Conservation (phyloP, 2,113 vertebrate species). For the Falcunculus frontatus region DNA sequence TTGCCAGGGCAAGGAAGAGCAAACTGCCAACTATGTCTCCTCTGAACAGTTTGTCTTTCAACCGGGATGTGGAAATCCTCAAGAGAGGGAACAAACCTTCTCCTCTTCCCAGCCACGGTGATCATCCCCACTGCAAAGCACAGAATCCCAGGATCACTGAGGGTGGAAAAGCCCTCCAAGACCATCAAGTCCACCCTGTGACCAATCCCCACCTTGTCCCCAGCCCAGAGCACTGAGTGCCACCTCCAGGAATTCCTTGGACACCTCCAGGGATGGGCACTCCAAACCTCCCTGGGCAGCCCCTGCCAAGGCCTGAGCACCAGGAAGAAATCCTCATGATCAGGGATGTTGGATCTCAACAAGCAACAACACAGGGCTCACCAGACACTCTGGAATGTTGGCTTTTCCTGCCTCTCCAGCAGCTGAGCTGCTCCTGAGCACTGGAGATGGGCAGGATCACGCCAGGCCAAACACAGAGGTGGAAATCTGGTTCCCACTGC, state of each 20-base stretch:
- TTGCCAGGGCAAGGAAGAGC: slow-evolving; percentile 65
- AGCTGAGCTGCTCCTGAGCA: not conserved
- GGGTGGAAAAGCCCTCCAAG: not conserved
- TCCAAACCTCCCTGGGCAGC: not conserved
- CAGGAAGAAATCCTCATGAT: not conserved
- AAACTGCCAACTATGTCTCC: slow-evolving; percentile 58
- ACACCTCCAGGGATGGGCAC: not conserved
- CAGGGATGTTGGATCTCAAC: not conserved
- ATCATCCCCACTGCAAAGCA: not conserved
- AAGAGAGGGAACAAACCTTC: not conserved
- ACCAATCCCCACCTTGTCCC: not conserved
- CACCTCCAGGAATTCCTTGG: not conserved
- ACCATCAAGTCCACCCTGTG: fast-evolving
- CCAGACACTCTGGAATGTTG: fast-evolving
- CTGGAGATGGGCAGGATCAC: not conserved
- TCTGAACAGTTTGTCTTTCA: not conserved
- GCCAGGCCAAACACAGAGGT: not conserved
- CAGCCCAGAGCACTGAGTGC: not conserved
- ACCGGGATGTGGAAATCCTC: not conserved
- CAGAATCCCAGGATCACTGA: not conserved
- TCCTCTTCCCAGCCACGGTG: not conserved
- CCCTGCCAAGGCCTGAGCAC: not conserved
- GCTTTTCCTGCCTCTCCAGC: not conserved
- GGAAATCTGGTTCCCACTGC: not conserved
- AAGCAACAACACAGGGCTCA: not conserved